Conservation (phyloP, 2,888 invertebrate species). For the Apodemia mormo region DNA sequence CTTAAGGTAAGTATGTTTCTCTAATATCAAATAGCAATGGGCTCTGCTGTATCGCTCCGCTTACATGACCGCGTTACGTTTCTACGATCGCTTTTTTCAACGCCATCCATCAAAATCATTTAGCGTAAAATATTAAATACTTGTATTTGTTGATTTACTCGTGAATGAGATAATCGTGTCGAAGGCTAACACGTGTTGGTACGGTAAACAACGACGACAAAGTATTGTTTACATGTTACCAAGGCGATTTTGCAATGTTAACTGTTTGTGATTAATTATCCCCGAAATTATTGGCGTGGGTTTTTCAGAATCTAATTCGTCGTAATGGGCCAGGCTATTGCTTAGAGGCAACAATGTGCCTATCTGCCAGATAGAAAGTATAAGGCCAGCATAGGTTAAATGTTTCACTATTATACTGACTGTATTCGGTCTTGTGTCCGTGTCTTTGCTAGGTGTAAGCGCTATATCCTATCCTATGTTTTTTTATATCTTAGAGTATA, state of each 20-base stretch:
- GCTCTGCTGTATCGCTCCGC: background rate
- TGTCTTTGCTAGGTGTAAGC: too few relatives aligned
- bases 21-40: too few relatives aligned
- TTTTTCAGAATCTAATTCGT: background rate
- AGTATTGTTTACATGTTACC: constrained; percentile 16
- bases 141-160: constrained; percentile 18
- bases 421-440: too few relatives aligned
- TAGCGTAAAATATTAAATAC: constrained; percentile 16
- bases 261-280: background rate
- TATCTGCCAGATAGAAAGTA: too few relatives aligned
- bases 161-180: constrained; percentile 17
- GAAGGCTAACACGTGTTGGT: constrained; percentile 17
- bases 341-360: too few relatives aligned
- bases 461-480: too few relatives aligned
- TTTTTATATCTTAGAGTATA: too few relatives aligned
- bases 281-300: background rate
- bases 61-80: background rate
- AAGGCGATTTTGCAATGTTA: background rate
- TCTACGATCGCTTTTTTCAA: background rate
- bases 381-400: too few relatives aligned
- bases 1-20: too few relatives aligned
- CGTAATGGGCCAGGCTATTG: too few relatives aligned
- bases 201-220: constrained; percentile 8
- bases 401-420: too few relatives aligned
- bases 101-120: background rate